Percentiles rank a stretch among this genome's conserved stretches.
Conservation (phyloP, 1,140 invertebrate genomes). For the Tetramorium alpestre region DNA sequence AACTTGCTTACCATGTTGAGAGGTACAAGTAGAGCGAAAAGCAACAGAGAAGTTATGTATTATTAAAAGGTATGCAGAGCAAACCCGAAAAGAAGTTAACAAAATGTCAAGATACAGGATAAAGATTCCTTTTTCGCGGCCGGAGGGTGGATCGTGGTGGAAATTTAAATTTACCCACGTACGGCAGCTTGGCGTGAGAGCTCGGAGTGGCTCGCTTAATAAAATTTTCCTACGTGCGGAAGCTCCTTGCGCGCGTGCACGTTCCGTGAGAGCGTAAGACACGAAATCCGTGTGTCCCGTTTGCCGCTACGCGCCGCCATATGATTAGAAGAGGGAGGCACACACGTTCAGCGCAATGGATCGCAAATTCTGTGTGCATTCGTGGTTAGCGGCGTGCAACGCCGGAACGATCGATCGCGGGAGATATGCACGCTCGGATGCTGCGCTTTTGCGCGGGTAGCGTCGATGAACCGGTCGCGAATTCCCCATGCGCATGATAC, state of each 20-base stretch:
- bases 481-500: slow-evolving; percentile 19
- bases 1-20: background rate
- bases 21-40: background rate
- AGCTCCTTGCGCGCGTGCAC: background rate
- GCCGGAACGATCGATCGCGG: slow-evolving; percentile 50
- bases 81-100: slow-evolving; percentile 8
- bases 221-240: slow-evolving; percentile 32
- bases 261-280: background rate
- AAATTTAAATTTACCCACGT: slow-evolving; percentile 51
- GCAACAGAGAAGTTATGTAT: background rate
- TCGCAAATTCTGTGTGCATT: slow-evolving; percentile 56
- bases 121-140: background rate
- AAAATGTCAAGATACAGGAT: slow-evolving; percentile 17
- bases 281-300: slow-evolving; percentile 27
- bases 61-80: background rate
- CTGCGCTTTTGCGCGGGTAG: slow-evolving; percentile 54
- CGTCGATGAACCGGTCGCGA: slow-evolving; percentile 37
- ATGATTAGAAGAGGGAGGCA: slow-evolving; percentile 35
- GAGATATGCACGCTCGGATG: slow-evolving; percentile 55
- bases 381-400: slow-evolving; percentile 43
- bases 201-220: slow-evolving; percentile 31
- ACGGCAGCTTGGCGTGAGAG: background rate
- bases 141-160: background rate
- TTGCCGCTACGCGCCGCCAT: background rate
- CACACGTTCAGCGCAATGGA: slow-evolving; percentile 44